Conservation (phyloP, 1,140 invertebrate species). For the Zaprionus ornatus region DNA sequence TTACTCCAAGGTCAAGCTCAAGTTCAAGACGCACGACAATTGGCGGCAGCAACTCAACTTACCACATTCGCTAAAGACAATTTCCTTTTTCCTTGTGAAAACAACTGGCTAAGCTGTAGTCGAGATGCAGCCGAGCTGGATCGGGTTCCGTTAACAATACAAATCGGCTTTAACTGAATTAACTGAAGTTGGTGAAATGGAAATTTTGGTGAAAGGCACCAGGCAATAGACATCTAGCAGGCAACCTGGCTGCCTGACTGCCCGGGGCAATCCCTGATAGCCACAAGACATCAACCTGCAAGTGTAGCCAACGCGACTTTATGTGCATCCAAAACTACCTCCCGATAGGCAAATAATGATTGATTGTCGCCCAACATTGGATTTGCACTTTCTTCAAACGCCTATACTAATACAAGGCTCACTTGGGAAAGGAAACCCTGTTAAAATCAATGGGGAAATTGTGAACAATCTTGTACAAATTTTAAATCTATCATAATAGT, state of each 20-base stretch:
- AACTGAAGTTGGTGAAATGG: constrained; percentile 33
- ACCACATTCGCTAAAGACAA: constrained; percentile 34
- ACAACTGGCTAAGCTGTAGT: constrained; percentile 16
- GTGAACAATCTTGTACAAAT: too few relatives aligned
- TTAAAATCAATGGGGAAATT: too few relatives aligned
- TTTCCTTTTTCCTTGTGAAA: constrained; percentile 68
- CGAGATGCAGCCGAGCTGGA: constrained; percentile 36
- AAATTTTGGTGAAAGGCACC: constrained; percentile 64
- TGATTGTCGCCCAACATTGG: background rate
- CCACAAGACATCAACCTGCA: constrained; percentile 5
- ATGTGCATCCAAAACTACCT: background rate
- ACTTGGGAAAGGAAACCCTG: too few relatives aligned
- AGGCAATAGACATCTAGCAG: background rate
- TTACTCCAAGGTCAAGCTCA: constrained; percentile 78
- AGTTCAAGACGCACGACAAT: constrained; percentile 68
- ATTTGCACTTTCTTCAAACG: background rate
- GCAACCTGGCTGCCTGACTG: constrained; percentile 24
- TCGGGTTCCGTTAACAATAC: constrained; percentile 49
- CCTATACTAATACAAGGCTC: background rate
- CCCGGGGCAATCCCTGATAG: constrained; percentile 47
- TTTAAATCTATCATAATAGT: too few relatives aligned
- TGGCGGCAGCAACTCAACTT: constrained; percentile 7
- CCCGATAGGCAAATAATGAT: background rate
- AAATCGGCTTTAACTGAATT: constrained; percentile 18
- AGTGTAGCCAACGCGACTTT: background rate